Evolutionary conservation across 2,113 vertebrate genomes (phyloP).

Genomic region (Chinchilla lanigera): DNA sequence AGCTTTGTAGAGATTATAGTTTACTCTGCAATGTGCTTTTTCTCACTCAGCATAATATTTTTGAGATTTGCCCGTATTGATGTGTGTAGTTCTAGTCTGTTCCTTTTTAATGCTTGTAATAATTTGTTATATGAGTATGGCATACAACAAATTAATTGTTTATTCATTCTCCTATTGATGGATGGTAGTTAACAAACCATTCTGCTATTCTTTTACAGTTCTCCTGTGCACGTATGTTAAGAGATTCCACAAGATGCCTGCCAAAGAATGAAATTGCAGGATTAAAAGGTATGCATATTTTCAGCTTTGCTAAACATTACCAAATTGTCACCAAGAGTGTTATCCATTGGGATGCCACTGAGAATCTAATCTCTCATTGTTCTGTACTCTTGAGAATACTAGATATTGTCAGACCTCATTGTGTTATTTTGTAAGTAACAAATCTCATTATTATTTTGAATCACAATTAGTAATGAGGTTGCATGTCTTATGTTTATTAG

Average conservation of each 20-base stretch:
- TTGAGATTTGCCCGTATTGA: background rate
- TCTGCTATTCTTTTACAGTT: conserved; percentile 14
- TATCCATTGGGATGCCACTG: background rate
- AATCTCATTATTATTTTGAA: conserved; percentile 49
- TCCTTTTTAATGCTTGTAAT: conserved; percentile 6
- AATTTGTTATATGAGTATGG: background rate
- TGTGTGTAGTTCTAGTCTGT: background rate
- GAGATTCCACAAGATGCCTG: background rate
- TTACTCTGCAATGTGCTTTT: background rate
- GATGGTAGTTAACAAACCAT: background rate
- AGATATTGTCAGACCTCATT: background rate
- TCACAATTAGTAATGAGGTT: background rate
- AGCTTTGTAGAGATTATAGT: background rate
- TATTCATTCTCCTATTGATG: background rate
- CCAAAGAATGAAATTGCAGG: background rate
- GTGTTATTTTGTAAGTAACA: background rate
- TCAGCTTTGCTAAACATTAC: background rate
- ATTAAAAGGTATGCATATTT: background rate
- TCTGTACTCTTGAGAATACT: background rate
- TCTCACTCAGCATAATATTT: background rate
- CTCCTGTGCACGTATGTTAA: background rate
- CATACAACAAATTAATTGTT: background rate
- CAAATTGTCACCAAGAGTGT: background rate
- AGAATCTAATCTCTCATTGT: background rate
- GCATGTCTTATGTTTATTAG: background rate